These are phyloP conservation scores for Etia nguti DNA, from an alignment of 2,113 vertebrate species.

Conservation along the genomic window DNA sequence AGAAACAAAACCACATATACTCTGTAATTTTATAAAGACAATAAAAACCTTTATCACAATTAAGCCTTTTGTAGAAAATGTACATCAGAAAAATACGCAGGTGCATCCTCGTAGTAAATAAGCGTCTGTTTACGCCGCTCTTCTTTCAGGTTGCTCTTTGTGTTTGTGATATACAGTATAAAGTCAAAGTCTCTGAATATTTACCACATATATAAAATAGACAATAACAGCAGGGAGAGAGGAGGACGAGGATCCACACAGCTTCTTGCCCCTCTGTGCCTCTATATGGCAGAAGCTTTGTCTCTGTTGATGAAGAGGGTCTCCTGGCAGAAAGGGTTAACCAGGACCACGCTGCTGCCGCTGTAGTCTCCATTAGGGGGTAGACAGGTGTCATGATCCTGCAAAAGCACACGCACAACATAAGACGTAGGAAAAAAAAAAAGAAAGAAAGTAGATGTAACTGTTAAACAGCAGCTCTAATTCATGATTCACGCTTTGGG, in stretches of 20 bases:
- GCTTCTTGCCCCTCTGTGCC: slow-evolving; percentile 34
- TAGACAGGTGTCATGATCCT: slow-evolving; percentile 92
- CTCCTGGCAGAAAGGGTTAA: slow-evolving; percentile 99
- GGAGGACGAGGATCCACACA: slow-evolving; percentile 70
- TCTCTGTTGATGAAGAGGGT: slow-evolving; percentile 91
- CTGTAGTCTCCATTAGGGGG: slow-evolving; percentile 94
- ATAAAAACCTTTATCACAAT: slow-evolving; percentile 79
- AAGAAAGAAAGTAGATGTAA: not conserved
- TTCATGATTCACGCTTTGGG: not conserved
- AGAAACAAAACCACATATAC: slow-evolving; percentile 64
- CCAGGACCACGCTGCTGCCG: slow-evolving; percentile 90
- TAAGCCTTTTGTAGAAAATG: slow-evolving; percentile 77
- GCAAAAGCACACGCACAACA: slow-evolving; percentile 8
- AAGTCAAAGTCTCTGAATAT: slow-evolving; percentile 85
- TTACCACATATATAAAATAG: slow-evolving; percentile 90
- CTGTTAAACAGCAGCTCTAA: not conserved
- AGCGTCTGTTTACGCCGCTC: slow-evolving; percentile 45
- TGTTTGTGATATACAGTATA: slow-evolving; percentile 72
- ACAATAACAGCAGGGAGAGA: slow-evolving; percentile 74
- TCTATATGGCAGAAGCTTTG: slow-evolving; percentile 87
- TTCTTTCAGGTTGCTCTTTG: slow-evolving; percentile 50
- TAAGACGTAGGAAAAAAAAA: not conserved
- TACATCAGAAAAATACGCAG: slow-evolving; percentile 82
- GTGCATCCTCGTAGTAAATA: slow-evolving; percentile 71
- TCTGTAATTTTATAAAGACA: slow-evolving; percentile 76